Conservation (phyloP, 2,888 invertebrate genomes). For the Artemia sp. region DNA sequence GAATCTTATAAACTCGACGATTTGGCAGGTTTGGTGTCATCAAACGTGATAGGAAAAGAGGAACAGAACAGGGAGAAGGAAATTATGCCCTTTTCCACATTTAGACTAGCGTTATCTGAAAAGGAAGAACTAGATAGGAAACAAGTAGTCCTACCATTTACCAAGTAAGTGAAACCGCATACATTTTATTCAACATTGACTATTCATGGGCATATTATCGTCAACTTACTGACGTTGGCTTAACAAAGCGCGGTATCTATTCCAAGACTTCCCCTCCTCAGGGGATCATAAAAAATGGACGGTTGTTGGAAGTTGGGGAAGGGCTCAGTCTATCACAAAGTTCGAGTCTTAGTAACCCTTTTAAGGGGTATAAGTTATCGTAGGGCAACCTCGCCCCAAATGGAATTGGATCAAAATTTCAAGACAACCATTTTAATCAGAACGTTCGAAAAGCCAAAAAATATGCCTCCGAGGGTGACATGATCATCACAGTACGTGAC, state of each 20-base stretch:
- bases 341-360: no score
- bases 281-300: neutral
- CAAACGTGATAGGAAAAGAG: neutral
- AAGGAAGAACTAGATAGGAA: constrained; percentile 6
- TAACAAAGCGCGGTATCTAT: no score
- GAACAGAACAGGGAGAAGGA: neutral
- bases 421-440: no score
- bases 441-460: no score
- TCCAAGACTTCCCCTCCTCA: neutral
- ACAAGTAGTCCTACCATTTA: neutral
- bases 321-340: neutral
- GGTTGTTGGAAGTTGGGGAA: neutral
- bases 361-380: no score
- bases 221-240: no score
- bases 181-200: no score
- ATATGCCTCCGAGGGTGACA: no score
- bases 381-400: no score
- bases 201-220: no score
- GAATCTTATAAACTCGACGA: neutral
- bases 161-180: neutral
- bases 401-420: no score
- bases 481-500: no score
- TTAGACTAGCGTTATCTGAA: constrained; percentile 3
- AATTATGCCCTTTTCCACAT: neutral
- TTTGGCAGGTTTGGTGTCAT: neutral